A percentile compares a stretch with the other conserved stretches of the same genome.
These are phyloP conservation scores for Pelosia muscerda DNA, from an alignment of 2,888 invertebrate genomes.

Conservation along the genomic window DNA sequence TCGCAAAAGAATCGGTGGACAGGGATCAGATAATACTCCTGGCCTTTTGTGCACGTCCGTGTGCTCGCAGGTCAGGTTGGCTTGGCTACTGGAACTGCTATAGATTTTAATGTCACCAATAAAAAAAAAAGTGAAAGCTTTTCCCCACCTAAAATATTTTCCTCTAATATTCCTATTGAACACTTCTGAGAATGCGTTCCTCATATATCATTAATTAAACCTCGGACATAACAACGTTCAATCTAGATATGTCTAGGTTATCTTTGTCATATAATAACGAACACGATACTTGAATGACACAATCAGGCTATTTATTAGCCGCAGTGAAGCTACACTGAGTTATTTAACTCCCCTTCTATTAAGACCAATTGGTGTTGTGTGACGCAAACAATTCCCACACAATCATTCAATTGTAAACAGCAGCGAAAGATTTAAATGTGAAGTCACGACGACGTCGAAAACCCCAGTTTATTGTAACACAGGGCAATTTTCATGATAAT, in stretches of 20 bases:
- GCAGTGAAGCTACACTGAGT: conserved; percentile 46
- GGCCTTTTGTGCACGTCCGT: too few relatives aligned
- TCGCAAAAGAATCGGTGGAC: too few relatives aligned
- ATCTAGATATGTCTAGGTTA: background rate
- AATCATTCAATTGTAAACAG: conserved; percentile 47
- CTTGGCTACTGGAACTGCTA: too few relatives aligned
- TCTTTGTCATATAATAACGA: background rate
- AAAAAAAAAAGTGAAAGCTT: background rate
- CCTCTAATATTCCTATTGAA: background rate
- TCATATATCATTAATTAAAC: background rate
- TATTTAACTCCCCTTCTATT: conserved; percentile 72
- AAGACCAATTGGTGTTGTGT: conserved; percentile 72
- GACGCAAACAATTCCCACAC: conserved; percentile 57
- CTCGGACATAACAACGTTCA: background rate
- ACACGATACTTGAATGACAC: conserved; percentile 39
- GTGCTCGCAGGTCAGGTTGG: too few relatives aligned
- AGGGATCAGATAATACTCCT: too few relatives aligned
- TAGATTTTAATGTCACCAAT: background rate
- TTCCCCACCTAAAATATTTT: background rate
- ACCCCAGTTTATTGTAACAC: background rate
- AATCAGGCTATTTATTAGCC: conserved; percentile 37
- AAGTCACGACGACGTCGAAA: conserved; percentile 27
- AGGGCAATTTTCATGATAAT: conserved; percentile 4
- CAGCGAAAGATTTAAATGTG: conserved; percentile 31
- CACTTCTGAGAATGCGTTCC: background rate